Evolutionary conservation across 2,797 vertebrate genomes (phyloP).

Genomic region (Sebastiscus tertius): DNA sequence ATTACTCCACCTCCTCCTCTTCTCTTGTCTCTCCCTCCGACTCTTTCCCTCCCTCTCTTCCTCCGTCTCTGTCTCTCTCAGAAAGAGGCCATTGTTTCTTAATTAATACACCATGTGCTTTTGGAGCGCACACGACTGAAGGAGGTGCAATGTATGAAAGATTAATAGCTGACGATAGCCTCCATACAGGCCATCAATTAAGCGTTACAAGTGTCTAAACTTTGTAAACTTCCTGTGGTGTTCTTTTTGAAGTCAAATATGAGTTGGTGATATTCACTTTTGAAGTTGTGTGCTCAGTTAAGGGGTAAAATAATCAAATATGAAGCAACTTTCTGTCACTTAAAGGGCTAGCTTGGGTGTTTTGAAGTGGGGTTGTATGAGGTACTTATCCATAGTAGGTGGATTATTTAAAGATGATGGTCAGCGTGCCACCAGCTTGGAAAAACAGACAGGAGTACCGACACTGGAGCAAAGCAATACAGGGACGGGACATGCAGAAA

Average conservation of each 20-base stretch:
- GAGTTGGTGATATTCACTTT: background rate
- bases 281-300: background rate
- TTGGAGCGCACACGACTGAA: slow-evolving; percentile 1
- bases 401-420: no score
- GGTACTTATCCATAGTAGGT: no score
- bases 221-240: background rate
- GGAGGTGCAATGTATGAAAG: slow-evolving; percentile 22
- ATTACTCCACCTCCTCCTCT: slow-evolving; percentile 23
- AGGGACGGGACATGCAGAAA: no score
- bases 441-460: no score
- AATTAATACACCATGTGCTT: slow-evolving; percentile 62
- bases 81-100: slow-evolving; percentile 65
- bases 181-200: slow-evolving; percentile 22
- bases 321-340: background rate
- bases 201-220: slow-evolving; percentile 13
- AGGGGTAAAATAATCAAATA: background rate
- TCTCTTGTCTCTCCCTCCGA: background rate
- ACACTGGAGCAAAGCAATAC: no score
- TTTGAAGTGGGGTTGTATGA: no score
- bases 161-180: slow-evolving; percentile 26
- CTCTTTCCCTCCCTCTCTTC: slow-evolving; percentile 1
- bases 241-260: background rate
- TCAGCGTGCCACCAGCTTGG: no score
- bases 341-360: background rate
- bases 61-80: slow-evolving; percentile 31